Conservation (phyloP, 2,113 vertebrate species). For the Dicrurus megarhynchus region DNA sequence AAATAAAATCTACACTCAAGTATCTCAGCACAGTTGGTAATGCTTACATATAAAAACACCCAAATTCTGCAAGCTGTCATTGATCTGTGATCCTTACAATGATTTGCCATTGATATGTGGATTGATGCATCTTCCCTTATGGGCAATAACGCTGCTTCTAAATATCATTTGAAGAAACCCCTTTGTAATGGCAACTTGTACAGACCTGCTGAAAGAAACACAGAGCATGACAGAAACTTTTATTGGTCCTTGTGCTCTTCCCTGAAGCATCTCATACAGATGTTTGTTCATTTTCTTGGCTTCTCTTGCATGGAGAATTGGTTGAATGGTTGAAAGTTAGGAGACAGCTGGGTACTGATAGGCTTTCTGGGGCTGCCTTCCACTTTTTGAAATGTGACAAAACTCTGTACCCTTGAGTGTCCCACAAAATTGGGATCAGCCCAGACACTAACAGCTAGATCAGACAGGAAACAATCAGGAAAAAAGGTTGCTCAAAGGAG, state of each 20-base stretch:
- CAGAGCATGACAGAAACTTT: background rate
- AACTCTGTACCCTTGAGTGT: background rate
- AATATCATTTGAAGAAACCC: background rate
- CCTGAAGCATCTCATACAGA: background rate
- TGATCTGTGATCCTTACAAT: background rate
- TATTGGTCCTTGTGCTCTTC: background rate
- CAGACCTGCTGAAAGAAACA: background rate
- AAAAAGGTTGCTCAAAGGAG: background rate
- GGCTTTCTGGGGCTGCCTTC: background rate
- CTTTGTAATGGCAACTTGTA: background rate
- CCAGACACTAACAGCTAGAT: background rate
- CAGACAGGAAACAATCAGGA: background rate
- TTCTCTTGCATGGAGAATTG: background rate
- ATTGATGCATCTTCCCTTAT: background rate
- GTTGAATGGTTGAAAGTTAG: background rate
- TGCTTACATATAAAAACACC: background rate
- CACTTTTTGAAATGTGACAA: background rate
- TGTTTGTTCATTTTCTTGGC: background rate
- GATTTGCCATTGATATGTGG: background rate
- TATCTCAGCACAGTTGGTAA: background rate
- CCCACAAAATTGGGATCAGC: background rate
- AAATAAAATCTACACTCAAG: background rate
- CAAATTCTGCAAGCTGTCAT: background rate
- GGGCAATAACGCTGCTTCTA: fast-evolving
- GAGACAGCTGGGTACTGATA: background rate